Base-by-base conservation (phyloP, 1,140 invertebrate genomes). In the Musca domestica region DNA sequence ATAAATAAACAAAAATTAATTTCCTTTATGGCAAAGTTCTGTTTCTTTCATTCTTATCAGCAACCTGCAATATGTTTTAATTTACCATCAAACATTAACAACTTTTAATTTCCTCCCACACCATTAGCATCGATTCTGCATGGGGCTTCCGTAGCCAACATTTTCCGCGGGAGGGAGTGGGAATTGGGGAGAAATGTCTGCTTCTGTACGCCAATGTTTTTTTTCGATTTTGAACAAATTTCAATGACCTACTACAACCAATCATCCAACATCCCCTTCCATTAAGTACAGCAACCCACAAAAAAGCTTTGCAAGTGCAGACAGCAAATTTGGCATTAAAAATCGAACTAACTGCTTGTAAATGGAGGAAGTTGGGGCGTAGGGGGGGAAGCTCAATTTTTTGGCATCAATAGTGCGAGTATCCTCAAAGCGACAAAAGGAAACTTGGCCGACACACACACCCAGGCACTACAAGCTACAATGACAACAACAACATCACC, bases 41-140 rank as follows among this genome's bases (percentile, higher is more conserved):
- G 27, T 41, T 7, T 41, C 12, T 12, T 19, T 34, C 20, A 12
- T 41, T 61, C 56, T 61, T 61, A 61, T 61, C 56, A 61, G 34
- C 27, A 61, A 34, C 56, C 56, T 34, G 56, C 56, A 61, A 61
- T 61, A 61, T 61, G 56, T 61, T 61, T 61, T 61, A 61, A 61
- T 61, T 61, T 61, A 61, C 27, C 56, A 41, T 41, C 27, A 41
- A 61, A 61, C 56, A 61, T 61, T 61, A 61, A 61, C 56, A 61
- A 61, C 56, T 41, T 61, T 61, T 61, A 61, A 61, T 61, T 41
- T 61, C 27, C 56, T 41, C 27, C 56, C 52, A 23, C 23, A 56
- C 52, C 52, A 56, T 56, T 56, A 56, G 20, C 19, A 2, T 5
- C 12, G n/a, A 10, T 41, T 41, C 12, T 41, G 4, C 12, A 5